phyloP scores from a whole-genome alignment of 2,113 vertebrate genomes.

The Campylomormyrus numenius region DNA sequence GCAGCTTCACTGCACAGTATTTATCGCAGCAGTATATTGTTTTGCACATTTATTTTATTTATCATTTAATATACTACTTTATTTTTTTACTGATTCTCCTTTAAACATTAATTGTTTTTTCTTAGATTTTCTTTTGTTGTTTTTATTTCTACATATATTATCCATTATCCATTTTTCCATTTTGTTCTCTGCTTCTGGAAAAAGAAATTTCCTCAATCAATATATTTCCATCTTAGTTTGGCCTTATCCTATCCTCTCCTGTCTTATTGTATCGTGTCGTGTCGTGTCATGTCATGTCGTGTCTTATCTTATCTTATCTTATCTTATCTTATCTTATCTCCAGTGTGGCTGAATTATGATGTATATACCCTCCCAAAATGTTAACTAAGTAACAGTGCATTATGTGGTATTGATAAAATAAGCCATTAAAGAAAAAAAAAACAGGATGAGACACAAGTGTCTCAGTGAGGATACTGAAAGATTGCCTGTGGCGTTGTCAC shows the following conservation, averaged over 20 bases:
- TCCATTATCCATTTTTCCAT: not conserved
- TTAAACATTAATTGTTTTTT: not conserved
- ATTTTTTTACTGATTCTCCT: not conserved
- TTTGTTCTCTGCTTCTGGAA: not conserved
- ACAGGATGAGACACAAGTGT: not conserved
- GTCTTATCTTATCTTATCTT: not conserved
- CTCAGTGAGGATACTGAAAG: not conserved
- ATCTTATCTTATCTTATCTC: not conserved
- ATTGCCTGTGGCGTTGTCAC: not conserved
- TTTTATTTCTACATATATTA: not conserved
- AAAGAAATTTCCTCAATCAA: not conserved
- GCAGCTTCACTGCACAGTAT: not conserved
- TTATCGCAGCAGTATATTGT: not conserved
- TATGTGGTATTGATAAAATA: not conserved
- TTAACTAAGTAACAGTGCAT: not conserved
- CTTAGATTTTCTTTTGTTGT: not conserved
- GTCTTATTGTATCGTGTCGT: too few species aligned
- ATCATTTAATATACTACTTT: not conserved
- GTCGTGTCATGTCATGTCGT: too few species aligned
- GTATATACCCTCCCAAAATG: not conserved
- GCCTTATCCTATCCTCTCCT: too few species aligned
- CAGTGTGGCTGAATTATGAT: not conserved
- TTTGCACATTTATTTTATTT: not conserved
- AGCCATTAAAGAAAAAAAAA: not conserved
- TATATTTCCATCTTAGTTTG: not conserved